Conservation (phyloP, 2,888 invertebrate species). For the Volucella inflata region DNA sequence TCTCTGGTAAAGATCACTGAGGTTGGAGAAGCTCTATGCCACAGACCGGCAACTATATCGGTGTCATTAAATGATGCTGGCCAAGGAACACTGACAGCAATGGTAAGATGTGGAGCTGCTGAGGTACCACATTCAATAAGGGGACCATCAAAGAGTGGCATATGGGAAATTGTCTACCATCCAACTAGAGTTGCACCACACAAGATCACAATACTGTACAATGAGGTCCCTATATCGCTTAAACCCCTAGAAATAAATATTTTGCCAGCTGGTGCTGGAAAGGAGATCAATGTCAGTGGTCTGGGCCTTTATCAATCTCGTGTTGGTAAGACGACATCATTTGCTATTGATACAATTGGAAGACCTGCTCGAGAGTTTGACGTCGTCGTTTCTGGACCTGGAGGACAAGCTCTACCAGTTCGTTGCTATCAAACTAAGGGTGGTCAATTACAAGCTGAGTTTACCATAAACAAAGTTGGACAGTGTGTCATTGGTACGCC, state of each 20-base stretch:
- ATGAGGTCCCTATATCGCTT: constrained; percentile 89
- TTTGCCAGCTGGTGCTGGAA: constrained; percentile 87
- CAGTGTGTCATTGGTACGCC: constrained; percentile 87
- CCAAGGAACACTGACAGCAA: constrained; percentile 91
- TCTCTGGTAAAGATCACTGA: constrained; percentile 89
- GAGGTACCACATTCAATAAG: constrained; percentile 93
- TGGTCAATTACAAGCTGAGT: constrained; percentile 97
- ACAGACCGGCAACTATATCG: constrained; percentile 91
- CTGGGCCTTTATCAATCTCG: constrained; percentile 94
- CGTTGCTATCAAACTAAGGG: constrained; percentile 98
- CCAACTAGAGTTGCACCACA: constrained; percentile 95
- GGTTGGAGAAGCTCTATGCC: constrained; percentile 91
- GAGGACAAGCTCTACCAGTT: constrained; percentile 92
- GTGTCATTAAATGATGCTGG: constrained; percentile 93
- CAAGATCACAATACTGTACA: constrained; percentile 92
- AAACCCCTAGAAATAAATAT: constrained; percentile 86
- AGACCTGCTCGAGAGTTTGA: constrained; percentile 94
- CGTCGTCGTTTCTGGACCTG: constrained; percentile 93
- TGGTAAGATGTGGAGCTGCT: constrained; percentile 91
- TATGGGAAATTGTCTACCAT: constrained; percentile 94
- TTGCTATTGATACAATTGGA: constrained; percentile 94
- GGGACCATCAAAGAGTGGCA: constrained; percentile 88
- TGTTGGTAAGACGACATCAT: constrained; percentile 92
- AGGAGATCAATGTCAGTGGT: constrained; percentile 89
- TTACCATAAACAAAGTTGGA: constrained; percentile 91